phyloP scores from a whole-genome alignment of 2,113 vertebrate species.

The Charina bottae region DNA sequence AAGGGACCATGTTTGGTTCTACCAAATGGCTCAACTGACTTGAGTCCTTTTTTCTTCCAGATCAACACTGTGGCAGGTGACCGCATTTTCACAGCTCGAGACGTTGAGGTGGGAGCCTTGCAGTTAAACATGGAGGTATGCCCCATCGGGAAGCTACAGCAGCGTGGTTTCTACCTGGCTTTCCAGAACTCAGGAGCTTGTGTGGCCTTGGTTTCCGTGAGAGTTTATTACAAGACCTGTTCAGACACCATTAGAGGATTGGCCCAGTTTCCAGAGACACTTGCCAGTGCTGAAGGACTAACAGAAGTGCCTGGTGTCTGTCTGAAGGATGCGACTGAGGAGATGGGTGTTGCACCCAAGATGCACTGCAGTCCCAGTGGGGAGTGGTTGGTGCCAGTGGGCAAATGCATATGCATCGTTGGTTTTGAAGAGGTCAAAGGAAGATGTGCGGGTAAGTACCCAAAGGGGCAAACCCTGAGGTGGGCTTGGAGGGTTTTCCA shows the following conservation, averaged over 20 bases:
- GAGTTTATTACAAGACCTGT: constrained; percentile 80
- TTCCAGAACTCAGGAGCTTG: constrained; percentile 81
- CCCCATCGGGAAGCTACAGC: constrained; percentile 70
- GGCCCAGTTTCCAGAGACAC: constrained; percentile 72
- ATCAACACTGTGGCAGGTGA: constrained; percentile 79
- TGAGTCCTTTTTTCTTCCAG: constrained; percentile 41
- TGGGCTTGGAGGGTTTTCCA: constrained; percentile 47
- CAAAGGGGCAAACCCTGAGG: constrained; percentile 41
- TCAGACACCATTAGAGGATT: constrained; percentile 60
- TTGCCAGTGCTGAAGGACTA: constrained; percentile 66
- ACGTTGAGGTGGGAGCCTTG: constrained; percentile 65
- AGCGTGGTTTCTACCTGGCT: constrained; percentile 78
- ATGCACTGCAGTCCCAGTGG: constrained; percentile 78
- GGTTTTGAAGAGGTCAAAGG: constrained; percentile 72
- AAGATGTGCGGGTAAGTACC: constrained; percentile 69
- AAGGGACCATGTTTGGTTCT: background rate
- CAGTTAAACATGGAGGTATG: constrained; percentile 76
- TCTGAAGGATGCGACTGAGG: constrained; percentile 58
- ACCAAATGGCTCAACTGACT: background rate
- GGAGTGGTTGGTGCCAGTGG: constrained; percentile 78
- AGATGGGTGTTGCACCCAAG: constrained; percentile 61
- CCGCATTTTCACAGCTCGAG: constrained; percentile 75
- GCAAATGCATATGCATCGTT: constrained; percentile 71
- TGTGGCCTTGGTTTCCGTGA: constrained; percentile 75
- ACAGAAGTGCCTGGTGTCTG: constrained; percentile 72